Evolutionary conservation across 2,113 vertebrate species (phyloP), one percentile per base, ranked within the genome.

Genomic region (Festucalex cinctus): DNA sequence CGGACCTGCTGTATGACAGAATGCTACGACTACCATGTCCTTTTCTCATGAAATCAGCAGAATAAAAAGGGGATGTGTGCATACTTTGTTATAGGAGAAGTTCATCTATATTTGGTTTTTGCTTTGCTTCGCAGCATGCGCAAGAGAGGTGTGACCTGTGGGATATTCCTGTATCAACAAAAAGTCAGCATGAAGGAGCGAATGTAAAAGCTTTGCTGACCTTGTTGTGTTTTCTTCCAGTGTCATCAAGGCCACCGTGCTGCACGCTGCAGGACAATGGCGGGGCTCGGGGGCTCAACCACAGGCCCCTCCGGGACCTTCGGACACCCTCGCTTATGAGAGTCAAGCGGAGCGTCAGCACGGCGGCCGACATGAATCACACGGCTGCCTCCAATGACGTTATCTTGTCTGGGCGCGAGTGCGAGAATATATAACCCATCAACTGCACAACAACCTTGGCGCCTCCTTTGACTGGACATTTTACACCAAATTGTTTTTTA

Each of bases 131-230:
- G 58, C 59, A 69, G 54, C 53, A 39, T 36, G 61, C 39, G 44
- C 51, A 61, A 76, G 74, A 28, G 17, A 41, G 71, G 59, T 68
- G 63, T 19, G 73, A 66, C 59, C 67, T 46, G 64, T 71, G 77
- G 76, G 75, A 81, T 78, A 71, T 83, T 83, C 68, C 79, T 72
- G 76, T 75, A 72, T 80, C 79, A 80, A 85, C 84, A 85, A 76
- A 73, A 64, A 85, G 80, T 83, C 86, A 83, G 86, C 80, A 81
- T 73, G 79, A 82, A 79, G 79, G 77, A 84, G 74, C 22, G 13
- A 69, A 82, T 79, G 77, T 82, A 70, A 84, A 82, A 87, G 78
- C 65, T 80, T 64, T 85, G 83, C 88, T 89, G 89, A 89, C 86
- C 86, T 84, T 59, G 75, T 80, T 77, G 80, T 75, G 84, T 89